phyloP scores from a whole-genome alignment of 2,113 vertebrate genomes.

The Neopipo cinnamomea region DNA sequence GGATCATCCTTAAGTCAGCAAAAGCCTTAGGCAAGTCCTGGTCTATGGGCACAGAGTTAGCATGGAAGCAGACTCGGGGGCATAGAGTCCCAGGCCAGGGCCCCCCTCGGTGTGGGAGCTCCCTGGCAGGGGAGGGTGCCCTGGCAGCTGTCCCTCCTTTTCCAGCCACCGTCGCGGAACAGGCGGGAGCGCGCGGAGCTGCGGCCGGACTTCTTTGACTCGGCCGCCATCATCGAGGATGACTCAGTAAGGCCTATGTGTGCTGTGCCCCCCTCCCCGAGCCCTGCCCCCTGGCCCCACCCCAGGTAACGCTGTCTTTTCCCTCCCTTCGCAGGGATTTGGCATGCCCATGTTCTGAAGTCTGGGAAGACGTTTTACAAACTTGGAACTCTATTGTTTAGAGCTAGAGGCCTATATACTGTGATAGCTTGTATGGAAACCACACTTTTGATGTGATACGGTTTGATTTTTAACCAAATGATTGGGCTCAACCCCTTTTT shows the following conservation, averaged over 20 bases:
- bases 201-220: slow-evolving; percentile 99
- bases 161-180: slow-evolving; percentile 95
- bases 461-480: slow-evolving; percentile 85
- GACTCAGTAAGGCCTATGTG: slow-evolving; percentile 85
- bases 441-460: slow-evolving; percentile 82
- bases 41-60: not conserved
- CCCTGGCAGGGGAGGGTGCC: not conserved
- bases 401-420: slow-evolving; percentile 93
- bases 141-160: not conserved
- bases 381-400: slow-evolving; percentile 86
- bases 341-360: slow-evolving; percentile 99
- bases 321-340: slow-evolving; percentile 83
- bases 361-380: slow-evolving; percentile 77
- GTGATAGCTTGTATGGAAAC: slow-evolving; percentile 85
- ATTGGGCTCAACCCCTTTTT: slow-evolving; percentile 78
- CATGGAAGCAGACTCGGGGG: no score
- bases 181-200: slow-evolving; percentile 94
- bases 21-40: not conserved
- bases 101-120: not conserved
- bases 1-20: not conserved
- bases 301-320: slow-evolving; percentile 29
- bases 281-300: not conserved
- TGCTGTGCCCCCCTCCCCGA: no score
- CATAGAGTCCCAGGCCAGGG: no score
- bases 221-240: slow-evolving; percentile 98